A percentile compares a stretch with the other conserved stretches of the same genome.
Evolutionary conservation across 2,797 vertebrate species (phyloP).

Genomic region (Enteromius fasciolatus): DNA sequence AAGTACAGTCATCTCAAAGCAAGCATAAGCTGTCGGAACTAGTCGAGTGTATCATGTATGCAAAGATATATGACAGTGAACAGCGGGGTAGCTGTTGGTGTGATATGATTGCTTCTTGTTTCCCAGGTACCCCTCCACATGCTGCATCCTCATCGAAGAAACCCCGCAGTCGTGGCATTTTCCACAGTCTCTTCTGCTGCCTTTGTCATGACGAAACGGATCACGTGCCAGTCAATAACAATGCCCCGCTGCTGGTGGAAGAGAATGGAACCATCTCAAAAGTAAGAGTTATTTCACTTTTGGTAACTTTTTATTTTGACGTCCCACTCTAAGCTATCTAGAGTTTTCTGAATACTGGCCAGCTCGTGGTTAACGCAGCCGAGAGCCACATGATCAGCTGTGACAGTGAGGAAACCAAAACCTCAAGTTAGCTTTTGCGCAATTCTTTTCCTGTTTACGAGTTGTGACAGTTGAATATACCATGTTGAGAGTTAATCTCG

Average conservation of each 20-base stretch:
- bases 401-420: constrained; percentile 54
- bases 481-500: neutral
- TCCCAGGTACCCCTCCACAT: constrained; percentile 74
- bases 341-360: constrained; percentile 19
- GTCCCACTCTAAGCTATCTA: neutral
- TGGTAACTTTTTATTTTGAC: constrained; percentile 40
- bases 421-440: constrained; percentile 63
- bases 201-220: constrained; percentile 83
- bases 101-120: constrained; percentile 28
- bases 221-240: constrained; percentile 77
- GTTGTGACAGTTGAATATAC: constrained; percentile 38
- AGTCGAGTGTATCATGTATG: neutral
- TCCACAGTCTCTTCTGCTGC: constrained; percentile 84
- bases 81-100: constrained; percentile 1
- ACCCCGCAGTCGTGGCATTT: constrained; percentile 78
- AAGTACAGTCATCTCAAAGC: neutral
- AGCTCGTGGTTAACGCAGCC: constrained; percentile 54
- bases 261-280: constrained; percentile 87
- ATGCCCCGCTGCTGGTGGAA: constrained; percentile 81
- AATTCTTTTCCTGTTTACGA: constrained; percentile 67
- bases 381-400: constrained; percentile 55
- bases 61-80: constrained; percentile 5
- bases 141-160: constrained; percentile 76
- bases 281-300: constrained; percentile 70
- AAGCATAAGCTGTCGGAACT: constrained; percentile 4